phyloP scores from a whole-genome alignment of 2,113 vertebrate species.

The Pseudolaguvia tuberculata region DNA sequence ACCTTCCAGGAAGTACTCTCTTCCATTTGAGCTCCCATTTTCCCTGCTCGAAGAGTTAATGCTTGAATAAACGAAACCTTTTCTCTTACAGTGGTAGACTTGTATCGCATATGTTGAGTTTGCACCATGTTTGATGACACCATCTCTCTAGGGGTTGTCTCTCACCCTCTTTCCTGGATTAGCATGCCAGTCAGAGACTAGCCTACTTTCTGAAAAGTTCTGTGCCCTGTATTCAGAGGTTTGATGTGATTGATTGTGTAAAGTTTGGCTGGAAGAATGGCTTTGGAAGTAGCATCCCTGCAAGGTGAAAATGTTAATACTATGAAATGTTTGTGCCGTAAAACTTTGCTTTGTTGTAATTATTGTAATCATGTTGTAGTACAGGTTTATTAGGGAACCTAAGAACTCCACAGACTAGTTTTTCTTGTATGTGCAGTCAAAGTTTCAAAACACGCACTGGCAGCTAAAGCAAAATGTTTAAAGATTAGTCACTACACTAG shows the following conservation, averaged over 20 bases:
- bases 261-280: background rate
- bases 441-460: background rate
- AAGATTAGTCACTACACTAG: background rate
- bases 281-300: background rate
- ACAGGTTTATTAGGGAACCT: background rate
- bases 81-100: background rate
- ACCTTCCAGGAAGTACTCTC: constrained; percentile 1
- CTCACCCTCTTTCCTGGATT: constrained; percentile 6
- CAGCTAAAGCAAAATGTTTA: background rate
- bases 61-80: background rate
- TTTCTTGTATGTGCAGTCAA: constrained; percentile 16
- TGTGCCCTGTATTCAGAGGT: background rate
- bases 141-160: background rate
- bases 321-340: background rate
- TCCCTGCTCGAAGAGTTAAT: background rate
- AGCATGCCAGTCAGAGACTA: constrained; percentile 24
- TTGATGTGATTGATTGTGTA: background rate
- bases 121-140: background rate
- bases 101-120: background rate
- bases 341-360: background rate
- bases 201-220: constrained; percentile 2
- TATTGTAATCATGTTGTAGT: background rate
- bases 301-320: background rate
- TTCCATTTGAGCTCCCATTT: constrained; percentile 15
- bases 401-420: constrained; percentile 19